Base-by-base conservation (phyloP, 1,140 invertebrate genomes). In the Papilio xuthus region DNA sequence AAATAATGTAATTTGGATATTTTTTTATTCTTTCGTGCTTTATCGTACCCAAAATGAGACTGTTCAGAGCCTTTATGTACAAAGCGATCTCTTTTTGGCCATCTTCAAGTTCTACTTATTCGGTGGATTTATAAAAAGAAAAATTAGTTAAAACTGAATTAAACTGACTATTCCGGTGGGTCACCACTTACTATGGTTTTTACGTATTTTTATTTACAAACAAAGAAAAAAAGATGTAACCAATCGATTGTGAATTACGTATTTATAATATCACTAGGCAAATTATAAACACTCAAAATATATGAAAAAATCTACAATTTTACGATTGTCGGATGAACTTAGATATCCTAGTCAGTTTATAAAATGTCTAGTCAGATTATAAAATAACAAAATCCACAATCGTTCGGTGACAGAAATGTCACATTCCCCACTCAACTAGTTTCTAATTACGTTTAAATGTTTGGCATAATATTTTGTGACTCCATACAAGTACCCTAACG, bases 391-490 rank as follows among this genome's bases (percentile, higher is more conserved):
- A 47, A 6, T 53, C n/a, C 6, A 53, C 6, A 53, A 53, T 20
- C n/a, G n/a, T 53, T 53, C n/a, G 26, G 13, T 15, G 4, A 26
- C 10, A 32, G 13, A 9, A 67, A 28, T 67, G 60, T 32, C 60
- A 72, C 53, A 63, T 76, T 60, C 74, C 53, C 78, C 79, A 79
- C 76, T 78, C 79, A 81, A 80, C 78, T 82, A 78, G 26, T 80
- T 78, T 82, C 82, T 83, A 80, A 84, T 85, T 83, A 87, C 80
- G 84, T 82, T 84, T 84, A 82, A 88, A 84, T 85, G 89, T 92
- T 92, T 91, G 89, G 89, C 90, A 93, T 92, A 88, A 67, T 89
- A 86, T 89, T 92, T 93, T 93, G 91, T 93, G 91, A 92, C 90
- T 91, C 82, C 85, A 88, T 89, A 89, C 80, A 85, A 63, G 86